Percentiles rank a stretch among this genome's conserved stretches.
Conservation (phyloP, 2,113 vertebrate species). For the Siniperca knerii region DNA sequence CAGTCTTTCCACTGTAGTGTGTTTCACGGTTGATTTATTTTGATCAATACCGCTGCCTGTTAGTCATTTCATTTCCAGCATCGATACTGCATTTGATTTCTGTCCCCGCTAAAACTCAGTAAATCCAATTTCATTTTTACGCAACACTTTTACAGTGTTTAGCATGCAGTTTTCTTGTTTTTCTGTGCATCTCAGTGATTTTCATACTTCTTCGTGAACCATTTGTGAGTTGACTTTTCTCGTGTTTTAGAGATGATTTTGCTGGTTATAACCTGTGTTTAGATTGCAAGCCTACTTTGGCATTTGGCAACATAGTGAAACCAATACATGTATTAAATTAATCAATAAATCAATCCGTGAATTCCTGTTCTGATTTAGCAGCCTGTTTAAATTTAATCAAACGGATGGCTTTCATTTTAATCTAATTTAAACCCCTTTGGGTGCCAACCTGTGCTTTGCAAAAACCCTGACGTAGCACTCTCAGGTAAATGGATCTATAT, state of each 20-base stretch:
- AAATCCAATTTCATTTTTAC: conserved; percentile 32
- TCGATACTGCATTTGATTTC: conserved; percentile 41
- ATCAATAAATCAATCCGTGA: neutral
- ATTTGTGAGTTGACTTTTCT: neutral
- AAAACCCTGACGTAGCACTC: conserved; percentile 57
- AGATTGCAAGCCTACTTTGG: neutral
- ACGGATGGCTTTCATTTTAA: conserved; percentile 54
- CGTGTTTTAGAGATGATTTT: neutral
- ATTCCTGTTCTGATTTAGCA: conserved; percentile 38
- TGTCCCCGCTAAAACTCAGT: conserved; percentile 18
- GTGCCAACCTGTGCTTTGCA: conserved; percentile 2
- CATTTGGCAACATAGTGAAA: conserved; percentile 27
- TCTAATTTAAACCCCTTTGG: conserved; percentile 46
- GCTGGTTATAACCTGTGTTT: neutral
- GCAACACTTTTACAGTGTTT: conserved; percentile 12
- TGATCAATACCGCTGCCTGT: conserved; percentile 53
- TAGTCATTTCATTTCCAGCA: conserved; percentile 61
- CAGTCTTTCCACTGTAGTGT: conserved; percentile 18
- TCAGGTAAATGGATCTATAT: conserved; percentile 48
- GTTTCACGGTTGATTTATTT: conserved; percentile 59
- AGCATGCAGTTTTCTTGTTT: neutral
- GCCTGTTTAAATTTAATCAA: conserved; percentile 56
- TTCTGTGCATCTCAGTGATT: conserved; percentile 1
- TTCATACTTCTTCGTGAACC: neutral
- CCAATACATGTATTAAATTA: conserved; percentile 16